Conservation (phyloP, 2,113 vertebrate genomes). For the Ahaetulla prasina region DNA sequence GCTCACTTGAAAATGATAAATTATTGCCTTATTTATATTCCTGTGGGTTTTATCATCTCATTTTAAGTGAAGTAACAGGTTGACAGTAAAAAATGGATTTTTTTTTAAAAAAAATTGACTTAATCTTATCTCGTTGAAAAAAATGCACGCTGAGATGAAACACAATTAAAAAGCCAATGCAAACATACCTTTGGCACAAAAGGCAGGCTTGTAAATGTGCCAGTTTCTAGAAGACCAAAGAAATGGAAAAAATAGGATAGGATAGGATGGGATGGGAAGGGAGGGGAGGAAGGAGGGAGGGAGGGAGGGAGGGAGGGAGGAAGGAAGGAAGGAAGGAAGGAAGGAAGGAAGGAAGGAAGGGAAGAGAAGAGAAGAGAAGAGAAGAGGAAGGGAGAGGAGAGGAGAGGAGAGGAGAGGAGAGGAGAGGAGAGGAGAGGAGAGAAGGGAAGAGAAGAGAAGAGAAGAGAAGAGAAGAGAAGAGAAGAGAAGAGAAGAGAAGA, state of each 20-base stretch:
- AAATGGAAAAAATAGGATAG: not conserved
- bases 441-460: rapidly evolving
- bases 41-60: constrained; percentile 37
- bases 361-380: too few species aligned
- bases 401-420: too few species aligned
- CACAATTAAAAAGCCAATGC: constrained; percentile 40
- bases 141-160: constrained; percentile 29
- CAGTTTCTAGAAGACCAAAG: not conserved
- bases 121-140: constrained; percentile 23
- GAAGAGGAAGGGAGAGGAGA: too few species aligned
- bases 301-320: too few species aligned
- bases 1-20: constrained; percentile 6
- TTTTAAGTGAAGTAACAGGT: constrained; percentile 34
- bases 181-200: constrained; percentile 19
- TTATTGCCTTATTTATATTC: constrained; percentile 39
- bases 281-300: too few species aligned
- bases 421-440: too few species aligned
- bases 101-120: constrained; percentile 15
- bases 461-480: too few species aligned
- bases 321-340: too few species aligned
- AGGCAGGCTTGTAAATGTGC: not conserved
- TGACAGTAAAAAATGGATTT: constrained; percentile 37
- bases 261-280: too few species aligned
- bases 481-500: too few species aligned
- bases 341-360: too few species aligned